Conservation (phyloP, 1,140 invertebrate species). For the Linepithema humile region DNA sequence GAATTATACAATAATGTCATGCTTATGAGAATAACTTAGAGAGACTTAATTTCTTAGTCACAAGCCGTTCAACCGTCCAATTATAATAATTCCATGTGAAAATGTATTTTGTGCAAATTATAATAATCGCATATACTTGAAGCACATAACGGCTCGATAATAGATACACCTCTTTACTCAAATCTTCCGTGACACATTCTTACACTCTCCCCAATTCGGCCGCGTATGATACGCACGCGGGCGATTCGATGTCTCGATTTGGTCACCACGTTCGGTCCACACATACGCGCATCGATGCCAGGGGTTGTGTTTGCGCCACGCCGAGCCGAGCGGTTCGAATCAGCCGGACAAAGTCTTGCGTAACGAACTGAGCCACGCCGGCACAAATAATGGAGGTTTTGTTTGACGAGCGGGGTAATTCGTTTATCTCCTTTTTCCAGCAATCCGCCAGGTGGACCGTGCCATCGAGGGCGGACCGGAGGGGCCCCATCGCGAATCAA, state of each 20-base stretch:
- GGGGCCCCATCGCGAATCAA: slow-evolving; percentile 63
- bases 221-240: not conserved
- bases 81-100: not conserved
- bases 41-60: not conserved
- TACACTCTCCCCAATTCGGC: not conserved
- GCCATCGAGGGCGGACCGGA: not conserved
- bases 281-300: not conserved
- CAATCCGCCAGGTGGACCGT: slow-evolving; percentile 58
- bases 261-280: not conserved
- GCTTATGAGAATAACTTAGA: not conserved
- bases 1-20: slow-evolving; percentile 17
- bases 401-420: slow-evolving; percentile 70
- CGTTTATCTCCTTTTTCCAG: slow-evolving; percentile 73
- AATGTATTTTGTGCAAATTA: not conserved
- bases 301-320: slow-evolving; percentile 40
- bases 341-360: slow-evolving; percentile 68
- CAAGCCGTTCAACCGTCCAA: not conserved
- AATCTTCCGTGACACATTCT: not conserved
- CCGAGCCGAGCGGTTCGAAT: slow-evolving; percentile 45
- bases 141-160: not conserved
- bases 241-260: not conserved
- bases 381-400: slow-evolving; percentile 72
- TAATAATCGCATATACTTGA: not conserved
- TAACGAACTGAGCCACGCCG: slow-evolving; percentile 71
- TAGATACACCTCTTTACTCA: not conserved